Conservation (phyloP, 2,888 invertebrate genomes). For the Coremacera marginata region DNA sequence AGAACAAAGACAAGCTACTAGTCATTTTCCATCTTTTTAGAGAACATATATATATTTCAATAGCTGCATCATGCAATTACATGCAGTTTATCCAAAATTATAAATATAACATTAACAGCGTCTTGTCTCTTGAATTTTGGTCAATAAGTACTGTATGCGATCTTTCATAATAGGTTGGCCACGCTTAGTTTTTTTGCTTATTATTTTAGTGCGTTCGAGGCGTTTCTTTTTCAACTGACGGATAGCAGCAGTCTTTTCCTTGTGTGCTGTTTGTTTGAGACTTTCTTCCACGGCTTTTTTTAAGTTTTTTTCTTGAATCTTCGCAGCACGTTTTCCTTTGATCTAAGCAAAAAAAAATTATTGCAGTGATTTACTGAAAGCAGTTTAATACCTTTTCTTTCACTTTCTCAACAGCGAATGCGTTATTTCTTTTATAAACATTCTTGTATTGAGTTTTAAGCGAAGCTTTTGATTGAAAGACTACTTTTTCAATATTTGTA, state of each 20-base stretch:
- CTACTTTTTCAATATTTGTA: too few species aligned
- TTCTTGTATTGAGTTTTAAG: too few species aligned
- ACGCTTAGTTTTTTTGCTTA: conserved; percentile 82
- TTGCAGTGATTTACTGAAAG: too few species aligned
- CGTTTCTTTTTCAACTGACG: conserved; percentile 79
- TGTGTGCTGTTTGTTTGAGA: conserved; percentile 58
- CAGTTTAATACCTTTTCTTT: too few species aligned
- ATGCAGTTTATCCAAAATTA: too few species aligned
- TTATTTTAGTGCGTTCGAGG: conserved; percentile 77
- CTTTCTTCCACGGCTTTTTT: conserved; percentile 37
- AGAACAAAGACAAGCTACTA: too few species aligned
- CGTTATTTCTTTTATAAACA: too few species aligned
- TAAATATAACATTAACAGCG: conserved; percentile 23
- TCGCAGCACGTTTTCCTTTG: neutral
- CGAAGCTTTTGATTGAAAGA: too few species aligned
- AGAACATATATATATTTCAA: too few species aligned
- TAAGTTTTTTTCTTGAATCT: neutral
- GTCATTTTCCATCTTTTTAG: too few species aligned
- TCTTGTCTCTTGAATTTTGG: conserved; percentile 77
- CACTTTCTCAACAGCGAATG: too few species aligned
- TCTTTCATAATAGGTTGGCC: conserved; percentile 91
- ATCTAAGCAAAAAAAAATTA: neutral
- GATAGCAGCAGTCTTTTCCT: conserved; percentile 72
- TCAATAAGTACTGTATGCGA: conserved; percentile 81
- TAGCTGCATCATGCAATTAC: too few species aligned